phyloP scores from a whole-genome alignment of 1,140 invertebrate species.

The Monochamus saltuarius region DNA sequence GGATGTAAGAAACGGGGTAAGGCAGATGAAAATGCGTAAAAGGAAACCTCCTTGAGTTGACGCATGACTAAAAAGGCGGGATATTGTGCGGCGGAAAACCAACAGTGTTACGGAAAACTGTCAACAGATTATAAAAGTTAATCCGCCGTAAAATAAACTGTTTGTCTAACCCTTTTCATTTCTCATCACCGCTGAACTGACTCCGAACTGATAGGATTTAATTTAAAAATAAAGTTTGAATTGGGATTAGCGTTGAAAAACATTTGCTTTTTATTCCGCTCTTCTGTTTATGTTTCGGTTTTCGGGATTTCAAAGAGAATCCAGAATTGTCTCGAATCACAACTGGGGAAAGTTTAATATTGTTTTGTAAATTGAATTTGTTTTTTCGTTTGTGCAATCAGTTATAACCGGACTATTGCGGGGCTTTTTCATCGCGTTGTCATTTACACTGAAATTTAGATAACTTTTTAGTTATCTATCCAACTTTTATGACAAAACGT shows the following conservation, averaged over 20 bases:
- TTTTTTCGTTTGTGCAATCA: no score
- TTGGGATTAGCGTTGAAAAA: slow-evolving; percentile 26
- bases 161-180: slow-evolving; percentile 39
- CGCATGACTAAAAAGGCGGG: slow-evolving; percentile 23
- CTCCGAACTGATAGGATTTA: slow-evolving; percentile 25
- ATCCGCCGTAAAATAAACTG: slow-evolving; percentile 44
- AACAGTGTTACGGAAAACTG: slow-evolving; percentile 37
- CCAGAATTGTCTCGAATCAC: slow-evolving; percentile 7
- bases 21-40: slow-evolving; percentile 21
- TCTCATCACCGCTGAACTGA: slow-evolving; percentile 22
- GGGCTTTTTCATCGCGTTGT: no score
- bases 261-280: slow-evolving; percentile 25
- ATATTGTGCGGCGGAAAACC: slow-evolving; percentile 34
- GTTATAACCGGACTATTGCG: no score
- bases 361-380: no score
- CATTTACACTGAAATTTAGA: no score
- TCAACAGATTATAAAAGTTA: slow-evolving; percentile 48
- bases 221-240: slow-evolving; percentile 29
- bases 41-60: slow-evolving; percentile 15
- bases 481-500: no score
- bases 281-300: slow-evolving; percentile 18
- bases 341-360: slow-evolving; percentile 4
- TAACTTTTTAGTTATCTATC: no score
- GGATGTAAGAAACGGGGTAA: slow-evolving; percentile 25
- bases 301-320: slow-evolving; percentile 24